A percentile compares a stretch with the other conserved stretches of the same genome.
Conservation (phyloP, 1,140 invertebrate genomes). For the Calliopsis andreniformis region DNA sequence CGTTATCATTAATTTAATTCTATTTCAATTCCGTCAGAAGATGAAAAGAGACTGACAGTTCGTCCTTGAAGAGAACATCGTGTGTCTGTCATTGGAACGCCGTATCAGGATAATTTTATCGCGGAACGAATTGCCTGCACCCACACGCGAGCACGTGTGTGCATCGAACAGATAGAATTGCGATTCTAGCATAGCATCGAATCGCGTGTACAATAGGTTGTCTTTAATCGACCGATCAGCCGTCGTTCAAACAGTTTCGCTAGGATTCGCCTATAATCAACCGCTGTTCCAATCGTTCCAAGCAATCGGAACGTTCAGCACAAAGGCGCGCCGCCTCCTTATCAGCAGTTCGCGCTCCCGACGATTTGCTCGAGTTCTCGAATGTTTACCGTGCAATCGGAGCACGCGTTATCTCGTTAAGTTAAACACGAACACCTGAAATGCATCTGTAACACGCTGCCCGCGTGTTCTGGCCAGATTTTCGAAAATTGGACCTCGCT, state of each 20-base stretch:
- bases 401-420: slow-evolving; percentile 7
- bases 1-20: slow-evolving; percentile 64
- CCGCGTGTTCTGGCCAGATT: not conserved
- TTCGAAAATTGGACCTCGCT: no score
- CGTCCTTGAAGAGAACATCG: slow-evolving; percentile 46
- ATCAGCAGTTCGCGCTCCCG: not conserved
- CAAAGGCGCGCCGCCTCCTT: not conserved
- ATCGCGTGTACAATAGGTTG: not conserved
- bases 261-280: not conserved
- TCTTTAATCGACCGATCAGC: not conserved
- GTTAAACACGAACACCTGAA: not conserved
- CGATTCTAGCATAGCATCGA: not conserved
- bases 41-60: slow-evolving; percentile 61
- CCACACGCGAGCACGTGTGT: not conserved
- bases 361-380: not conserved
- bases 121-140: slow-evolving; percentile 35
- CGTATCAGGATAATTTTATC: slow-evolving; percentile 60
- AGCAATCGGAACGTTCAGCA: not conserved
- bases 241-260: not conserved
- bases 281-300: not conserved
- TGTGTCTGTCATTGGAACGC: slow-evolving; percentile 50
- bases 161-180: not conserved
- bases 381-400: not conserved
- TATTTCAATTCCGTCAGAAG: slow-evolving; percentile 59
- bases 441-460: not conserved